Evolutionary conservation across 2,797 vertebrate genomes (phyloP), one percentile per base, ranked within the genome.

Genomic region (Benthosema pterotum): DNA sequence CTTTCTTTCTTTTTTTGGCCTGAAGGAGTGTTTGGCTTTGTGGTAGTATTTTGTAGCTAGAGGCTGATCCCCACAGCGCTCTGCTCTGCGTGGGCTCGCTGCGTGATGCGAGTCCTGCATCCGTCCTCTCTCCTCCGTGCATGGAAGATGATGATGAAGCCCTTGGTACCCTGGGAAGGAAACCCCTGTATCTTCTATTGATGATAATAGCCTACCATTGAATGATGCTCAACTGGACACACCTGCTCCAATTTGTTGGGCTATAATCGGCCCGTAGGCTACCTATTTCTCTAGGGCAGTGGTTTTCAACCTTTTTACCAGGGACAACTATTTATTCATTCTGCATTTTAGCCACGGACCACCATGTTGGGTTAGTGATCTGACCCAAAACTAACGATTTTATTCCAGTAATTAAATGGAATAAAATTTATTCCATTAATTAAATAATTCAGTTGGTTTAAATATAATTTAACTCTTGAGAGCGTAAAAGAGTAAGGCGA

Each of bases 81-180:
- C 15, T 87, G 60, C 49, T 48, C 15, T 87, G 80, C 83, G 86
- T 87, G 87, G 81, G 84, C 83, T 81, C 73, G 22, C 22, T 25
- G 22, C 22, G 22, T 25, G 22, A 3, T 70, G 52, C 42, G 42
- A 19, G 53, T 32, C 16, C 53, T 38, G 19, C n/a, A n/a, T n/a
- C 25, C 53, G 71, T 71, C 73, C 72, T 79, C 63, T 73, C 63
- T 73, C 57, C 16, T 69, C 59, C 67, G 32, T 86, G 78, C 63
- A 83, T 71, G 71, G 75, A 80, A 60, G 80, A 83, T 82, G 78
- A 72, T 80, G 7, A 2, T 9, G 32, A 87, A 92, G 87, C 89
- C 90, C 90, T 88, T 91, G 90, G 79, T 87, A 72, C 82, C 77
- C 80, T 75, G 89, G 88, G 80, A 88, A 89, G 90, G 91, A 92